These are phyloP conservation scores for Galemys pyrenaicus DNA, from an alignment of 2,113 vertebrate genomes.

Conservation along the genomic window DNA sequence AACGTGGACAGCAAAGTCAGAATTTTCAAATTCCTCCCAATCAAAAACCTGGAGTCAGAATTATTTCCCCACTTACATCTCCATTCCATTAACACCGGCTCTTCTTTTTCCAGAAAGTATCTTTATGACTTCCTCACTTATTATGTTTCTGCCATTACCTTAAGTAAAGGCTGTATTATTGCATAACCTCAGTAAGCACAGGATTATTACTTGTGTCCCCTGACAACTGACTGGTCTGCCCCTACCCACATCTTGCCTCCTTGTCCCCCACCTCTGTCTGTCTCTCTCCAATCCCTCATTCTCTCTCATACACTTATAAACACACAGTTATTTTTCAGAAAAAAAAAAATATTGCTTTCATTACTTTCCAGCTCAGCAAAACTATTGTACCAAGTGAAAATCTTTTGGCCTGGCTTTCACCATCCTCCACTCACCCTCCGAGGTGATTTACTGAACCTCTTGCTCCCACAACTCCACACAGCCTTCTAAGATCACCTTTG, in stretches of 20 bases:
- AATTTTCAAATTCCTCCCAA: not conserved
- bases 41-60: not conserved
- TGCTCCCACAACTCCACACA: fast-evolving
- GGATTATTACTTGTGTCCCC: not conserved
- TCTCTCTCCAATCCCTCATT: no score
- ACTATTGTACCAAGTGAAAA: not conserved
- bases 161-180: not conserved
- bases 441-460: not conserved
- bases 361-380: conserved; percentile 17
- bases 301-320: not conserved
- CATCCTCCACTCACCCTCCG: not conserved
- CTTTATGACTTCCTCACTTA: not conserved
- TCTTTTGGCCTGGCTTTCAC: not conserved
- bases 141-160: not conserved
- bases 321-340: not conserved
- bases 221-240: not conserved
- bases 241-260: not conserved
- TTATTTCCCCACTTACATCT: not conserved
- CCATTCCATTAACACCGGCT: not conserved
- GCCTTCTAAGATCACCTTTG: not conserved
- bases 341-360: not conserved
- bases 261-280: not conserved
- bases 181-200: not conserved
- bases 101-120: not conserved
- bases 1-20: not conserved